Evolutionary conservation across 2,113 vertebrate species (phyloP), one percentile per base, ranked within the genome.

Genomic region (Pseudopipra pipra): DNA sequence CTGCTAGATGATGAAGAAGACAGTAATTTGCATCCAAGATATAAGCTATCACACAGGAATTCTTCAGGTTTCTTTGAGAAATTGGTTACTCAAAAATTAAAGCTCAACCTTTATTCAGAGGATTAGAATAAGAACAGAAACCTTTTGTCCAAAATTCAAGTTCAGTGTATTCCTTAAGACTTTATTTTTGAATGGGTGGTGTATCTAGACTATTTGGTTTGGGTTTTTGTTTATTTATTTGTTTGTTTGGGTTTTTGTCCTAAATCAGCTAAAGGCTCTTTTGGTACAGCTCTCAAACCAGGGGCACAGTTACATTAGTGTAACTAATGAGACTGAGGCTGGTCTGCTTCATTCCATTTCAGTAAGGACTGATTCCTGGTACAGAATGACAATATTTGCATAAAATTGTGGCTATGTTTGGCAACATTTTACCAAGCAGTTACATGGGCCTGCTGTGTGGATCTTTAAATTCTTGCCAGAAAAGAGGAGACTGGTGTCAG

Each of bases 401-500:
- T 27, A 59, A 58, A 81, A 79, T 21, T 19, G 31, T 22, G 11
- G 39, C 17, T 85, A 21, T 0, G 2, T 49, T 66, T 58, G 43
- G 22, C 31, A 81, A 87, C 23, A 11, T 46, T 94, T 89, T 73
- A 77, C 19, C 27, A 3, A 8, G 49, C 3, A 33, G 19, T 31
- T 49, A 62, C 12, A 20, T 2, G 3, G 4, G 8, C 2, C 11
- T 76, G 27, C 27, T 49, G 7, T 11, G 19, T 8, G 1, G 3
- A 33, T 52, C 41, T 62, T 84, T 20, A 66, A 61, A 49, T 54
- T 87, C 11, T 23, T 59, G 31, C 52, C 27, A 63, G 41, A 68
- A 56, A 44, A 54, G 20, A 70, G 13, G 15, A 85, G n/a, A 16
- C 3, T 11, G 6, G n/a, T 54, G 15, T 25, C 58, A 77, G n/a